phyloP scores from a whole-genome alignment of 1,140 invertebrate genomes.

The Cecropterus lyciades region DNA sequence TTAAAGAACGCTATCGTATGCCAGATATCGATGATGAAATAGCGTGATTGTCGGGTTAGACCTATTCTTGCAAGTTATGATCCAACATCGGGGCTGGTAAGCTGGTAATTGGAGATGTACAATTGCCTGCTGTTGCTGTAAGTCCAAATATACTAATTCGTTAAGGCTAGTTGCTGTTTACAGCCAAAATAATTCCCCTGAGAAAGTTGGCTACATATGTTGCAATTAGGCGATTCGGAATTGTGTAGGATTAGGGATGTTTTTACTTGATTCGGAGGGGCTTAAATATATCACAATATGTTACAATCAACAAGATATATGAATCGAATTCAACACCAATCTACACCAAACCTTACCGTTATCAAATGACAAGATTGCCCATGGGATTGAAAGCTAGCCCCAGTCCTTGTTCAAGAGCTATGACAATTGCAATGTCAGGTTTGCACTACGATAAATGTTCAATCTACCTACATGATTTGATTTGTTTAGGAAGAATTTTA shows the following conservation, averaged over 20 bases:
- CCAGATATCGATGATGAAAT: constrained; percentile 44
- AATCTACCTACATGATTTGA: too few species aligned
- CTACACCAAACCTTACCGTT: too few species aligned
- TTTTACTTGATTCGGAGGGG: constrained; percentile 14
- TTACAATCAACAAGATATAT: too few species aligned
- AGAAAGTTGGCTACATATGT: constrained; percentile 34
- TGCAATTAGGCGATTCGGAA: constrained; percentile 30
- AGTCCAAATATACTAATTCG: neutral
- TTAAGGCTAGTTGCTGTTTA: constrained; percentile 33
- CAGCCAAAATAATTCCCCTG: constrained; percentile 35
- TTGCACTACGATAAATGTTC: too few species aligned
- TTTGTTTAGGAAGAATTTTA: too few species aligned
- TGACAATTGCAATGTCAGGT: too few species aligned
- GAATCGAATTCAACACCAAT: too few species aligned
- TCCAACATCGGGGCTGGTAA: constrained; percentile 23
- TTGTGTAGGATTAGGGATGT: constrained; percentile 26
- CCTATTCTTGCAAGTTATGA: constrained; percentile 24
- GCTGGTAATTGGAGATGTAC: constrained; percentile 16
- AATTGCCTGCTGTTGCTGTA: too few species aligned
- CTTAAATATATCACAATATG: constrained; percentile 33
- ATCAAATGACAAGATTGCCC: too few species aligned
- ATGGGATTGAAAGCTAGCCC: too few species aligned
- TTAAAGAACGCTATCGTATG: constrained; percentile 42
- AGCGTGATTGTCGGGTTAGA: constrained; percentile 27
- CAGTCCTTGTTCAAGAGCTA: too few species aligned